Percentiles rank a stretch among this genome's conserved stretches.
phyloP scores from a whole-genome alignment of 23 tunicate species.

The Diplosoma virens region DNA sequence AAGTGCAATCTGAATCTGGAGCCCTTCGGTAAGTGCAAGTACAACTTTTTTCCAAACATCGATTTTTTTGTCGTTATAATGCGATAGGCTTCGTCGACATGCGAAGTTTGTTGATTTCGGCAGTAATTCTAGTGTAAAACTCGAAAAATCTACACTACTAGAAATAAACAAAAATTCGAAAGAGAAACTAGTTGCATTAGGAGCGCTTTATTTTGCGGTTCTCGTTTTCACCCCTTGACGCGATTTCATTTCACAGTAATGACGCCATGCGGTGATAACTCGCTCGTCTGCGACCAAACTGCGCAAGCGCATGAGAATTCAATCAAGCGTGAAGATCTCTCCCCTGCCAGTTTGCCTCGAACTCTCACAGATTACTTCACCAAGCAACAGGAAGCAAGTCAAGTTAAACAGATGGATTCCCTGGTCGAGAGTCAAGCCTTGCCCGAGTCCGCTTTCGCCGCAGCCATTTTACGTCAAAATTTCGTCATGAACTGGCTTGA shows the following conservation, averaged over 20 bases:
- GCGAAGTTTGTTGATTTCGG: no score
- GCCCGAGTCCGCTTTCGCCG: neutral
- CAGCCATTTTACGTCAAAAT: neutral
- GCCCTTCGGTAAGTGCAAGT: slow-evolving; percentile 43
- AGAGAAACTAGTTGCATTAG: neutral
- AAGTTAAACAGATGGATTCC: neutral
- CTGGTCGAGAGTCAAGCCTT: neutral
- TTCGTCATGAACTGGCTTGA: neutral
- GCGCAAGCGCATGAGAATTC: neutral
- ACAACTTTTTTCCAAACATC: no score
- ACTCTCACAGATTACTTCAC: neutral
- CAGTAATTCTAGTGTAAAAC: no score
- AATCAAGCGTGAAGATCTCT: slow-evolving; percentile 9
- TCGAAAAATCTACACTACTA: no score
- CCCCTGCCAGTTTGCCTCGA: neutral
- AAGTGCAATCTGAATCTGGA: slow-evolving; percentile 44
- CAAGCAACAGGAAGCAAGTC: neutral
- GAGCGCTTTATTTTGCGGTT: neutral
- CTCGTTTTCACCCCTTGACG: neutral
- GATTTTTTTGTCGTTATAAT: no score
- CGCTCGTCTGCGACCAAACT: neutral
- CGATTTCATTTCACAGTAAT: slow-evolving; percentile 39
- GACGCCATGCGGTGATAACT: slow-evolving; percentile 62
- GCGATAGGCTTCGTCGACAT: no score
- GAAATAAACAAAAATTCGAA: no score